phyloP scores from a whole-genome alignment of 1,140 invertebrate species.

The Parasteatoda tepidariorum region DNA sequence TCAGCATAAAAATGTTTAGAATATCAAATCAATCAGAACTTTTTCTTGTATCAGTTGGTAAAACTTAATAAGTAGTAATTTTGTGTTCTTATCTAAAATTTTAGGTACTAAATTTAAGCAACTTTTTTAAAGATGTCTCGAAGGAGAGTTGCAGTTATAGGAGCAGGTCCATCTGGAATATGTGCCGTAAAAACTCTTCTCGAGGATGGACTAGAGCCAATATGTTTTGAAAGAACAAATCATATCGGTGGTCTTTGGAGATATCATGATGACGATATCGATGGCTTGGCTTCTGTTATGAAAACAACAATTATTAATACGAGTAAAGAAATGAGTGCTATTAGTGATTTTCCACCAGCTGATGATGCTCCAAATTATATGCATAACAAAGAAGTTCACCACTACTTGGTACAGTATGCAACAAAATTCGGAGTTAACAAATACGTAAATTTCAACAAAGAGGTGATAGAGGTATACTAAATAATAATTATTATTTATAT shows the following conservation, averaged over 20 bases:
- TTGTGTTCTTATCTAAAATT: no score
- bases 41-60: no score
- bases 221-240: conserved; percentile 55
- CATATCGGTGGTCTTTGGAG: conserved; percentile 73
- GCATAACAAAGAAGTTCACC: conserved; percentile 56
- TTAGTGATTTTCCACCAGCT: conserved; percentile 68
- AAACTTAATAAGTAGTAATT: no score
- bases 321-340: conserved; percentile 68
- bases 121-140: not conserved
- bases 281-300: conserved; percentile 64
- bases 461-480: not conserved
- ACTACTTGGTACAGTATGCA: not conserved
- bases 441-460: conserved; percentile 9
- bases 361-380: conserved; percentile 67
- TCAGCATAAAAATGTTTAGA: no score
- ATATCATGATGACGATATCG: conserved; percentile 67
- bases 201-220: conserved; percentile 21
- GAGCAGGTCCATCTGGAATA: not conserved
- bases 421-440: not conserved
- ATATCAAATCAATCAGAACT: no score
- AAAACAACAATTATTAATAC: conserved; percentile 62
- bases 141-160: conserved; percentile 25
- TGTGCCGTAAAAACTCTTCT: not conserved
- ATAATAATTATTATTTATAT: no score
- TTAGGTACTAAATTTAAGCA: no score